Evolutionary conservation across 2,113 vertebrate genomes (phyloP), one percentile per base, ranked within the genome.

Genomic region (Microtus oregoni): DNA sequence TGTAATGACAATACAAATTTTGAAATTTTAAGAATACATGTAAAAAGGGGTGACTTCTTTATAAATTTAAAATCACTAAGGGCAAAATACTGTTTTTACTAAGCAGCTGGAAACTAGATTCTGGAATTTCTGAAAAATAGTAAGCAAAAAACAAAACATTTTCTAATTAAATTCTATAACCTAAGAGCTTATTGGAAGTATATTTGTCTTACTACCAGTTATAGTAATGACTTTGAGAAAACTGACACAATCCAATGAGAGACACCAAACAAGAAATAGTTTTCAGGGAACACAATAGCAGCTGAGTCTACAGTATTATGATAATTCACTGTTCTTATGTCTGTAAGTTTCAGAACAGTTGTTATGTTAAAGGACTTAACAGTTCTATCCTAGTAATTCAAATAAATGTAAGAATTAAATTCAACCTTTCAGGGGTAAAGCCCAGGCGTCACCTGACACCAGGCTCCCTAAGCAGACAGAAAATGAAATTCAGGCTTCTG

Each of bases 11-110:
- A 70, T 7, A 86, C 41, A 70, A 70, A 52, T 86, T 61, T 70
- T 50, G 95, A 50, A 81, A 63, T 76, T 92, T 97, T 96, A 44
- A 76, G 44, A 90, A 24, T 44, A 63, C 17, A 90, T 78, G 13
- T 83, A 88, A 96, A 96, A 38, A 75, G 91, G 65, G 9, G 1
- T 94, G 24, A 89, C 61, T 89, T 44, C 30, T n/a, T 92, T 95
- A 75, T 93, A 77, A 78, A 72, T 87, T 79, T 22, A 92, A 91
- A 92, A 94, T 79, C 41, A 28, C 44, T 87, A 94, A 14, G 12
- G 14, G 11, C 1, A 50, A 90, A 50, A 78, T 73, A 14, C n/a
- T 91, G 61, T 83, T 41, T 79, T 85, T 90, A 78, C 41, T 94
- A 77, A 94, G 85, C 82, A 79, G 63, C 28, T 73, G 4, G 14